These are phyloP conservation scores for Tachina grossa DNA, from an alignment of 2,888 invertebrate genomes.

Conservation along the genomic window DNA sequence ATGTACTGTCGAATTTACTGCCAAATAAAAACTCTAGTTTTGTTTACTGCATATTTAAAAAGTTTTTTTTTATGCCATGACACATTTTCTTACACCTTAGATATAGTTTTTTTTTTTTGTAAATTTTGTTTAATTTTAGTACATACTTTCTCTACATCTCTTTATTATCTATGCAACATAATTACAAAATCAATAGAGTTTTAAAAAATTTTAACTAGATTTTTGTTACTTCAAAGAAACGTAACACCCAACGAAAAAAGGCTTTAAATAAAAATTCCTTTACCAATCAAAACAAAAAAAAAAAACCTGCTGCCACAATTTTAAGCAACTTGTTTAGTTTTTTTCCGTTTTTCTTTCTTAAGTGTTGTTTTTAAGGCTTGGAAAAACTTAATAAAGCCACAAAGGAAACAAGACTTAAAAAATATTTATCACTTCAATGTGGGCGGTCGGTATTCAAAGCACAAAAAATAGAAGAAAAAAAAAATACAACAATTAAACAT, in stretches of 20 bases:
- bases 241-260: background rate
- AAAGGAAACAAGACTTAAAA: conserved; percentile 26
- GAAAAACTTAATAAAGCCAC: conserved; percentile 13
- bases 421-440: conserved; percentile 68
- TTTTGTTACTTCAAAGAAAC: background rate
- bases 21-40: too few relatives aligned
- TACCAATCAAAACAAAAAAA: conserved; percentile 1
- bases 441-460: conserved; percentile 61
- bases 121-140: background rate
- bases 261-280: conserved; percentile 4
- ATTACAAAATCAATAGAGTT: background rate
- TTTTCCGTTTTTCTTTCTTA: conserved; percentile 20
- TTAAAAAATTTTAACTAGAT: background rate
- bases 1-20: too few relatives aligned
- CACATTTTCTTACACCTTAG: too few relatives aligned
- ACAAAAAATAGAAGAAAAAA: conserved; percentile 9
- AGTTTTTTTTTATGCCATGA: too few relatives aligned
- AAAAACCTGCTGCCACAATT: conserved; percentile 35
- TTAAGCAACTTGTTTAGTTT: conserved; percentile 22
- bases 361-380: background rate
- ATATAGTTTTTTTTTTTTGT: too few relatives aligned
- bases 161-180: background rate
- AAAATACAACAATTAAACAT: conserved; percentile 60
- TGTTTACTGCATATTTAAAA: too few relatives aligned
- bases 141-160: background rate